Evolutionary conservation across 2,797 vertebrate species (phyloP).

Genomic region (Rhodeus uyekii): DNA sequence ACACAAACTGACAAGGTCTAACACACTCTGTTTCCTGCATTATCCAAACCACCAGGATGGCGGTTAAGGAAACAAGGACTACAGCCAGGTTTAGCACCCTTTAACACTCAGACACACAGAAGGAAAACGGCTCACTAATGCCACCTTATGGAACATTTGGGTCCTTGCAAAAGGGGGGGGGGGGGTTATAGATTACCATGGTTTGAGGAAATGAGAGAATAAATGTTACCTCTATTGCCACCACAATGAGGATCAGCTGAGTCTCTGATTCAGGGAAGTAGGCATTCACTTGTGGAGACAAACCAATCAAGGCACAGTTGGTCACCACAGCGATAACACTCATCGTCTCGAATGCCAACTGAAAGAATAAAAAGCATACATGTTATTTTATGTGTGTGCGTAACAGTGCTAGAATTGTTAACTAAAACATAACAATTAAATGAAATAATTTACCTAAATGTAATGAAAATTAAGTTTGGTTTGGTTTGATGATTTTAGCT

Average conservation of each 20-base stretch:
- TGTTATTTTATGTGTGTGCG: not conserved
- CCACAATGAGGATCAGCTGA: constrained; percentile 88
- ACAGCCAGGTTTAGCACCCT: constrained; percentile 23
- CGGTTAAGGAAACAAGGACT: constrained; percentile 22
- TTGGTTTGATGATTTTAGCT: no score
- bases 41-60: constrained; percentile 36
- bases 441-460: not conserved
- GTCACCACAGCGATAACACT: constrained; percentile 93
- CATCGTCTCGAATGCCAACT: constrained; percentile 98
- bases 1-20: constrained; percentile 17
- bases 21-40: constrained; percentile 20
- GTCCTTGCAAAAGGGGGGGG: not conserved
- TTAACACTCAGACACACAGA: not conserved
- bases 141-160: constrained; percentile 55
- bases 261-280: constrained; percentile 85
- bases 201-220: not conserved
- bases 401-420: not conserved
- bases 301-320: constrained; percentile 93
- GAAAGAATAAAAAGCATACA: constrained; percentile 58
- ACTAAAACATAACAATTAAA: not conserved
- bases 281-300: constrained; percentile 90
- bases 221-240: constrained; percentile 88
- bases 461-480: no score
- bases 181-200: not conserved
- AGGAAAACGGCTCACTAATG: constrained; percentile 53